Evolutionary conservation across 2,888 invertebrate species (phyloP).

Genomic region (Melikaiella ostensackeni): DNA sequence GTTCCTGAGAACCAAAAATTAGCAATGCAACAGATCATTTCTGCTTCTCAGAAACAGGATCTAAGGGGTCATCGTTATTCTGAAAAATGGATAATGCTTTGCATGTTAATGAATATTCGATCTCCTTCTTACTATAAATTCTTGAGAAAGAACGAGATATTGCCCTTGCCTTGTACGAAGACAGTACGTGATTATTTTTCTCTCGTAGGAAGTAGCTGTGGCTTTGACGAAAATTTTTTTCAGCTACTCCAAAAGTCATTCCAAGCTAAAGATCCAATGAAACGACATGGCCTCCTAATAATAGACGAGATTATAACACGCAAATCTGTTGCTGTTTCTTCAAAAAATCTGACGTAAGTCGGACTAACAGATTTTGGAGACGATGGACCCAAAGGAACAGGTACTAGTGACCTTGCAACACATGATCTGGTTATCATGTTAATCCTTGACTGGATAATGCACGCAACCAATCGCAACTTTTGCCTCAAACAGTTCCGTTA

Average conservation of each 20-base stretch:
- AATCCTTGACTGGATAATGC: neutral
- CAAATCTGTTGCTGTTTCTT: slow-evolving; percentile 46
- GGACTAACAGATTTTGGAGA: slow-evolving; percentile 56
- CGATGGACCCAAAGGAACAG: slow-evolving; percentile 45
- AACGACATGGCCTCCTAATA: slow-evolving; percentile 50
- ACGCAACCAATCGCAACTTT: slow-evolving; percentile 51
- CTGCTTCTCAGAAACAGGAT: slow-evolving; percentile 42
- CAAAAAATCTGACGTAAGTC: slow-evolving; percentile 49
- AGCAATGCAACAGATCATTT: slow-evolving; percentile 46
- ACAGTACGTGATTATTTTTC: slow-evolving; percentile 51
- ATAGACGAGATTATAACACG: slow-evolving; percentile 52
- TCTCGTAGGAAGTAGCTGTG: slow-evolving; percentile 46
- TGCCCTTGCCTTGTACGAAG: slow-evolving; percentile 47
- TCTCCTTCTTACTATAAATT: slow-evolving; percentile 54
- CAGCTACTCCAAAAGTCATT: slow-evolving; percentile 48
- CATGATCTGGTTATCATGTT: no score
- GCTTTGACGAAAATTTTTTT: slow-evolving; percentile 52
- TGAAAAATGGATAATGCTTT: slow-evolving; percentile 53
- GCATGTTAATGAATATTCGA: slow-evolving; percentile 54
- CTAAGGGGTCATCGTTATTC: slow-evolving; percentile 47
- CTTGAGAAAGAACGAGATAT: slow-evolving; percentile 50
- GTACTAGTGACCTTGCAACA: neutral
- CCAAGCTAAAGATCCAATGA: slow-evolving; percentile 35
- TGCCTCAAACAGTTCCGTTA: slow-evolving; percentile 46
- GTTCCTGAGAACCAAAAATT: slow-evolving; percentile 40